Conservation (phyloP, 2,113 vertebrate genomes). For the Entomyzon cyanotis region DNA sequence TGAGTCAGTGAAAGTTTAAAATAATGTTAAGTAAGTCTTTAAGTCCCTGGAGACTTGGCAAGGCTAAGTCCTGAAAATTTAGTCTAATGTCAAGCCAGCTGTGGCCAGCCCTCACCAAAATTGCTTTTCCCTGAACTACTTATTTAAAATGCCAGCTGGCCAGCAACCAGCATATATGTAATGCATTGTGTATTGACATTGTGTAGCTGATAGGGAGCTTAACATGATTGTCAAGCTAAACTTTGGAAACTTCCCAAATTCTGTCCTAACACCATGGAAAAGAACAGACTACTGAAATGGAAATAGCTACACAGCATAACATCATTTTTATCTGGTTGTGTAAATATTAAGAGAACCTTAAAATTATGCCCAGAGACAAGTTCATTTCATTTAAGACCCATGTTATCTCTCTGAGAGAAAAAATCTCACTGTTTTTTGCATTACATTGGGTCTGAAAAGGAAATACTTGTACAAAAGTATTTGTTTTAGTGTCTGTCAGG, state of each 20-base stretch:
- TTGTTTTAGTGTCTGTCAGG: not conserved
- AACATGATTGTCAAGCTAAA: not conserved
- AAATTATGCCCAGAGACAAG: not conserved
- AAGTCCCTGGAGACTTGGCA: not conserved
- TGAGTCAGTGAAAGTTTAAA: constrained; percentile 19
- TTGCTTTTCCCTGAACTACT: constrained; percentile 35
- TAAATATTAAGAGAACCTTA: not conserved
- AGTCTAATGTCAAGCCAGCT: constrained; percentile 7
- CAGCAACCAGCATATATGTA: not conserved
- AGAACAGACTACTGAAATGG: not conserved
- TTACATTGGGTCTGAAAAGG: not conserved
- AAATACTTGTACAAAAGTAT: not conserved
- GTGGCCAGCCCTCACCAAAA: constrained; percentile 18
- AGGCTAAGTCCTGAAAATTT: not conserved
- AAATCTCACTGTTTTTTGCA: not conserved
- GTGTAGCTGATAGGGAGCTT: not conserved
- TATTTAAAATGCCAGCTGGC: not conserved
- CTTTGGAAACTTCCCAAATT: not conserved
- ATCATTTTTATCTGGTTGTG: not conserved
- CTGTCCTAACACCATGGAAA: not conserved
- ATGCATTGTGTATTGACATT: not conserved
- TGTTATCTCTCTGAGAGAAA: not conserved
- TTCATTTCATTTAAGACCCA: not conserved
- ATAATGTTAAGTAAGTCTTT: not conserved
- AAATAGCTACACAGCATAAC: not conserved